Conservation (phyloP, 1,140 invertebrate species). For the Drosophila biarmipes region DNA sequence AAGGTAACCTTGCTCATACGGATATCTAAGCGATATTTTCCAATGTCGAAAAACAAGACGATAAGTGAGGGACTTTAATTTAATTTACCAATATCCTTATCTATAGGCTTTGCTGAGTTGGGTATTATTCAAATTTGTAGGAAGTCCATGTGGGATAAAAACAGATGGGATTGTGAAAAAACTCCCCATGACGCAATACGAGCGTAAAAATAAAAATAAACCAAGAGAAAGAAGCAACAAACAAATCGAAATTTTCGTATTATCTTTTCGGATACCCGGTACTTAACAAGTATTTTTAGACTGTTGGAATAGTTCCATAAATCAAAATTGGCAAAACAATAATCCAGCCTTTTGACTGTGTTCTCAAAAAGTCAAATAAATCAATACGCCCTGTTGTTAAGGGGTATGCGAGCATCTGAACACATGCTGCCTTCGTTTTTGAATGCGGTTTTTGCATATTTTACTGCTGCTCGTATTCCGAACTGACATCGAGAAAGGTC, state of each 20-base stretch:
- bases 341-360: neutral
- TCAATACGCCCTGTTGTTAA: slow-evolving; percentile 1
- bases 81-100: slow-evolving; percentile 24
- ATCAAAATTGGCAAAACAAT: slow-evolving; percentile 14
- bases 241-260: slow-evolving; percentile 18
- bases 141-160: slow-evolving; percentile 14
- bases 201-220: slow-evolving; percentile 21
- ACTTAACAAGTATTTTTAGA: slow-evolving; percentile 35
- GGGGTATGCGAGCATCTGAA: slow-evolving; percentile 13
- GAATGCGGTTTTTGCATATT: slow-evolving; percentile 44
- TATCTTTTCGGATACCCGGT: slow-evolving; percentile 9
- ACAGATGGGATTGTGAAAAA: slow-evolving; percentile 42
- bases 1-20: neutral
- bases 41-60: slow-evolving; percentile 2
- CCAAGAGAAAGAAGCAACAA: slow-evolving; percentile 22
- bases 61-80: slow-evolving; percentile 27
- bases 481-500: slow-evolving; percentile 35
- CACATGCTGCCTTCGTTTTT: slow-evolving; percentile 8
- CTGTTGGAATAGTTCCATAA: slow-evolving; percentile 3
- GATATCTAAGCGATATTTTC: slow-evolving; percentile 14
- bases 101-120: neutral
- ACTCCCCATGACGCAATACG: slow-evolving; percentile 51
- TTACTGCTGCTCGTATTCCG: slow-evolving; percentile 36
- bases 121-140: slow-evolving; percentile 1
- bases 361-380: neutral